These are phyloP conservation scores for Helicolenus hilgendorfi DNA, from an alignment of 2,797 vertebrate genomes.

Conservation along the genomic window DNA sequence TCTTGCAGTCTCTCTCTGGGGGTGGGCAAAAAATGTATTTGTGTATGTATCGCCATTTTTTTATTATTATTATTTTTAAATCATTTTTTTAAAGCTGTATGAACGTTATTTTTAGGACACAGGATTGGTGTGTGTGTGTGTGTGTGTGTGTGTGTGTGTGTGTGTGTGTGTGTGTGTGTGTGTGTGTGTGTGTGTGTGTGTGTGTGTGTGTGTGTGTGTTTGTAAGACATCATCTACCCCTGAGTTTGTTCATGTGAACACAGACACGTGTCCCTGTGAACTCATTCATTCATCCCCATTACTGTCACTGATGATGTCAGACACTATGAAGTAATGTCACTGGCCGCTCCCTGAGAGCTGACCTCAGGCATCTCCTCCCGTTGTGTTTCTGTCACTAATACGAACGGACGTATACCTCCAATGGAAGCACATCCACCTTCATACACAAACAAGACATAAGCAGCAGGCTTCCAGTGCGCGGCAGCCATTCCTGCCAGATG, in stretches of 20 bases:
- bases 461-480: slow-evolving; percentile 49
- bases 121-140: not conserved
- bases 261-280: slow-evolving; percentile 2
- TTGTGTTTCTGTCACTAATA: slow-evolving; percentile 36
- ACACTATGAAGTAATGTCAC: slow-evolving; percentile 53
- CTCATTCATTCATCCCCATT: slow-evolving; percentile 35
- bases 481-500: slow-evolving; percentile 72
- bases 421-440: slow-evolving; percentile 31
- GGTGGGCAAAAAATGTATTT: too few species aligned
- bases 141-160: not conserved
- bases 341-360: slow-evolving; percentile 34
- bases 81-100: fast-evolving
- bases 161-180: too few species aligned
- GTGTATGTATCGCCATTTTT: too few species aligned
- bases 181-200: not conserved
- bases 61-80: too few species aligned
- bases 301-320: slow-evolving; percentile 43
- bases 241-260: not conserved
- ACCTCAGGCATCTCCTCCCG: slow-evolving; percentile 53
- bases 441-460: slow-evolving; percentile 40
- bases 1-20: too few species aligned
- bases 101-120: too few species aligned
- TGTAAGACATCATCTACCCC: not conserved
- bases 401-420: slow-evolving; percentile 58
- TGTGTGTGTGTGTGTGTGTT: too few species aligned